Evolutionary conservation across 2,797 vertebrate genomes (phyloP), one percentile per base, ranked within the genome.

Genomic region (Scyliorhinus canicula): DNA sequence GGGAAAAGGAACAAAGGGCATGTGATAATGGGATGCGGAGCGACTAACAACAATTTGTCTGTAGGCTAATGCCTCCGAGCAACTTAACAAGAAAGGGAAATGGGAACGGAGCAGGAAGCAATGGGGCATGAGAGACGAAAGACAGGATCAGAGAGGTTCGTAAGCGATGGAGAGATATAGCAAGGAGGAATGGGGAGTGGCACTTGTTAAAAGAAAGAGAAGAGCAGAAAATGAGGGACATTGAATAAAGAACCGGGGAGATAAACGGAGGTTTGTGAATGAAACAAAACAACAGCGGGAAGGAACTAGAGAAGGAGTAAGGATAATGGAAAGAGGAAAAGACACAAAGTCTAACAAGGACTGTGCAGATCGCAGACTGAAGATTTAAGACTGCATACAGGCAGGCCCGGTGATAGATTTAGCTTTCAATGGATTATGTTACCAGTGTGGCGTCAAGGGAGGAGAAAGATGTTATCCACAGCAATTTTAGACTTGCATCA

Each of bases 351-450:
- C 65, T 94, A 94, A 94, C 28, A 55, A 52, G 67, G 6, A 94
- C 31, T n/a, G 28, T 52, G 93, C 93, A 71, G 93, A 52, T 65
- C 63, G 21, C 93, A 94, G 44, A n/a, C 65, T 31, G 93, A 52
- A 55, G 50, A 74, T 94, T 94, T 94, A 31, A 74, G 93, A 71
- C 93, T 71, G 67, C 69, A 31, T 94, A 47, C 44, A 65, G 60
- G 60, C 35, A 91, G 63, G 47, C 93, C 93, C 67, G 0, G 63
- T 94, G 69, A 94, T 94, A 94, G 67, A 94, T 94, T 94, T 74
- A 71, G 93, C 47, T 94, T 94, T 94, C 65, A 94, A 94, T 94
- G 67, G 93, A 74, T 94, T 71, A 94, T 94, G 67, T 94, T 94
- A 94, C 93, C 93, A 94, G 65, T n/a, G 93, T 74, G 65, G 63